These are phyloP conservation scores for Hecatera dysodea DNA, from an alignment of 2,888 invertebrate species.

Conservation along the genomic window DNA sequence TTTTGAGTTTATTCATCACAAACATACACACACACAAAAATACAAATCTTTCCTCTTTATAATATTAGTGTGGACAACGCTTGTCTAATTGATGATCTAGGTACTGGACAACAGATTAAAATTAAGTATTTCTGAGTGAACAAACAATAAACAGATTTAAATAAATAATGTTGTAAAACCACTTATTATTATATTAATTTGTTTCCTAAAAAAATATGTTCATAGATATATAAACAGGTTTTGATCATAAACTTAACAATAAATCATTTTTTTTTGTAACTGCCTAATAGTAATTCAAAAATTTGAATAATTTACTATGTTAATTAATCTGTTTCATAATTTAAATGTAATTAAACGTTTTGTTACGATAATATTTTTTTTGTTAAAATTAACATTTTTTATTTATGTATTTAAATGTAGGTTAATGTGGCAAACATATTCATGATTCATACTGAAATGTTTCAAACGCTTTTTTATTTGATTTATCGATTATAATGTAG, in stretches of 20 bases:
- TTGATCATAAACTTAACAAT: neutral
- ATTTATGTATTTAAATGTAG: neutral
- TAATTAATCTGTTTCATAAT: constrained; percentile 25
- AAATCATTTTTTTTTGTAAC: constrained; percentile 8
- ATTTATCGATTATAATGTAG: too few species aligned
- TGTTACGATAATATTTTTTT: constrained; percentile 12
- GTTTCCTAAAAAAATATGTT: neutral
- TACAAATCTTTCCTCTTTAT: too few species aligned
- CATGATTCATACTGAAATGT: neutral
- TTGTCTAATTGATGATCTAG: too few species aligned
- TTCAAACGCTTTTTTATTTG: too few species aligned
- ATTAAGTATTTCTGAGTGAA: too few species aligned
- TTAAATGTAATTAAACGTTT: neutral
- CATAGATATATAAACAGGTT: neutral
- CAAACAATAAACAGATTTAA: neutral
- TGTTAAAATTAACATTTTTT: neutral
- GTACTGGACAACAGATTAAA: too few species aligned
- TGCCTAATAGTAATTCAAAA: neutral
- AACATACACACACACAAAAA: too few species aligned
- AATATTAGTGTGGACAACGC: too few species aligned
- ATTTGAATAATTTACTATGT: constrained; percentile 28
- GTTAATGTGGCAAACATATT: constrained; percentile 1
- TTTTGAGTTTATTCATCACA: too few species aligned
- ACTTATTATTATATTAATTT: neutral
- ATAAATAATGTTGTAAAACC: too few species aligned